Evolutionary conservation across 2,888 invertebrate species (phyloP).

Genomic region (Sipha maydis): DNA sequence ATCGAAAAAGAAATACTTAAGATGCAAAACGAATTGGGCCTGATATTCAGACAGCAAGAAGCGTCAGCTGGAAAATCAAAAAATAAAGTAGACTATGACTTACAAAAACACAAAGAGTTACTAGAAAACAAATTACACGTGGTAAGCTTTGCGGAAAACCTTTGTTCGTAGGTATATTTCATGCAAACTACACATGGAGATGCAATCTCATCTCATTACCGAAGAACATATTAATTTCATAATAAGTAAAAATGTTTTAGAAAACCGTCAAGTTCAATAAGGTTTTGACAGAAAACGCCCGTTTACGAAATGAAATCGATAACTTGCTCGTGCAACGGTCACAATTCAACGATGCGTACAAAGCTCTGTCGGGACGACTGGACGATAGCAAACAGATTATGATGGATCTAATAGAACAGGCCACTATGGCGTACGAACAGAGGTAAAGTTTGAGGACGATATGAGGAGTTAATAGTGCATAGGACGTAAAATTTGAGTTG

Average conservation of each 20-base stretch:
- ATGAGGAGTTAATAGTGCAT: background rate
- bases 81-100: constrained; percentile 34
- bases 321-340: constrained; percentile 83
- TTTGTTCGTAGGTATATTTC: too few species aligned
- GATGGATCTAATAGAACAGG: constrained; percentile 86
- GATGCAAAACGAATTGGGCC: constrained; percentile 69
- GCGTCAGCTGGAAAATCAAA: constrained; percentile 69
- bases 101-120: constrained; percentile 69
- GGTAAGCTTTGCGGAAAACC: constrained; percentile 62
- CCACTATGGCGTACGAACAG: constrained; percentile 89
- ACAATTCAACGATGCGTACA: constrained; percentile 85
- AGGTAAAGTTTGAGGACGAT: constrained; percentile 70
- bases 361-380: constrained; percentile 74
- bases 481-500: too few species aligned
- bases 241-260: constrained; percentile 53
- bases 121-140: constrained; percentile 82
- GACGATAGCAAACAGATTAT: constrained; percentile 84
- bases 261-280: constrained; percentile 81
- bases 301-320: constrained; percentile 82
- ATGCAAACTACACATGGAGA: too few species aligned
- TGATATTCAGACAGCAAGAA: constrained; percentile 67
- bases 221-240: background rate
- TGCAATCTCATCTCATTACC: too few species aligned
- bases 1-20: constrained; percentile 68
- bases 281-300: constrained; percentile 78